Conservation (phyloP, 2,113 vertebrate species). For the Rhodinocichla rosea region DNA sequence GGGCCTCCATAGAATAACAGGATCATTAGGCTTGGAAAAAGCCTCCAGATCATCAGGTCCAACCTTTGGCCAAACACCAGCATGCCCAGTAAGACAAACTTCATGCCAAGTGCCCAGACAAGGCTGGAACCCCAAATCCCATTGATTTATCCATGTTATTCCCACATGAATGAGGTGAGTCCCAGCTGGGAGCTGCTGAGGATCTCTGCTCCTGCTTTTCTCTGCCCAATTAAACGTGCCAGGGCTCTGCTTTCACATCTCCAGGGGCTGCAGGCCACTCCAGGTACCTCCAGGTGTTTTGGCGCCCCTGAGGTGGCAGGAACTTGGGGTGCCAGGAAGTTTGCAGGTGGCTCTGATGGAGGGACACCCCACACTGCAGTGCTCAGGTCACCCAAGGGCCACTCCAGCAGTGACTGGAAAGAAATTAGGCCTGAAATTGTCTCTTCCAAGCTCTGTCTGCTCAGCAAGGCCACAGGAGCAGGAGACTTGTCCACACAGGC, state of each 20-base stretch:
- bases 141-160: rapidly evolving
- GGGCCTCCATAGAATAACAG: neutral
- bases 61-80: neutral
- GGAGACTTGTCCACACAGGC: neutral
- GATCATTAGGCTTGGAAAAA: neutral
- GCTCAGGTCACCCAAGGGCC: neutral
- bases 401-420: neutral
- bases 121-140: neutral
- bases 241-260: neutral
- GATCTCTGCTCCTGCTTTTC: neutral
- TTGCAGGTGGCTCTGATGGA: neutral
- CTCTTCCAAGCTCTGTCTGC: neutral
- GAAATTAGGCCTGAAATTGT: neutral
- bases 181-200: neutral
- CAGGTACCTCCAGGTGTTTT: neutral
- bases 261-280: neutral
- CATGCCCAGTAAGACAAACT: neutral
- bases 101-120: neutral
- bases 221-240: neutral
- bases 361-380: neutral
- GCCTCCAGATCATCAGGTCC: neutral
- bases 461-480: neutral
- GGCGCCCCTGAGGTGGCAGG: neutral
- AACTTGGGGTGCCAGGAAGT: neutral
- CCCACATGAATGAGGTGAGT: neutral